Evolutionary conservation across 2,888 invertebrate species (phyloP).

Genomic region (Lepidocyrtinus sp.): DNA sequence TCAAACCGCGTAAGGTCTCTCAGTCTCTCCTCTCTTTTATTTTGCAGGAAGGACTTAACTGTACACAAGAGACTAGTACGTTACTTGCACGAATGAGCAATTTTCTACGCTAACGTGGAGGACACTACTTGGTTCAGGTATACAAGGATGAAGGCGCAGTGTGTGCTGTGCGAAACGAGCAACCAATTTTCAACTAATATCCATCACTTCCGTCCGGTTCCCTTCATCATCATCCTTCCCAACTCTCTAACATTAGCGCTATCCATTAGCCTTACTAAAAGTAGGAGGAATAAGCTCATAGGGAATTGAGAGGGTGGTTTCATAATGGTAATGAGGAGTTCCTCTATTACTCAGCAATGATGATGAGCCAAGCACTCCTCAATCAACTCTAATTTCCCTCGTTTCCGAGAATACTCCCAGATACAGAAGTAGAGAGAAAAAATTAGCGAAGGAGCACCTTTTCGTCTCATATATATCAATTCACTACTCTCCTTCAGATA

Average conservation of each 20-base stretch:
- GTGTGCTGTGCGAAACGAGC: not conserved
- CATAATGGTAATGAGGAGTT: not conserved
- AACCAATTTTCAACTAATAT: slow-evolving; percentile 10
- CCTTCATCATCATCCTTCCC: not conserved
- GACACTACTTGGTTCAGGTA: not conserved
- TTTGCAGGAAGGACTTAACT: not conserved
- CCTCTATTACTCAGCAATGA: not conserved
- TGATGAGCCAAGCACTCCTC: slow-evolving; percentile 13
- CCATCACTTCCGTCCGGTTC: slow-evolving; percentile 39
- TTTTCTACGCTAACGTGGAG: not conserved
- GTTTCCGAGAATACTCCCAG: slow-evolving; percentile 11
- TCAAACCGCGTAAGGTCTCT: slow-evolving; percentile 25
- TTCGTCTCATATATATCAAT: too few relatives aligned
- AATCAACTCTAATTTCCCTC: slow-evolving; percentile 13
- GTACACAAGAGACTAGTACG: not conserved
- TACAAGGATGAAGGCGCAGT: not conserved
- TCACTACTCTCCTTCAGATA: too few relatives aligned
- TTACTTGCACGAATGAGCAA: slow-evolving; percentile 6
- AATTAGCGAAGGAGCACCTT: too few relatives aligned
- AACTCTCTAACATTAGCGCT: not conserved
- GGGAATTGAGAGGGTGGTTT: not conserved
- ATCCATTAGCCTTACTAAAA: not conserved
- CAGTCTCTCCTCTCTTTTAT: not conserved
- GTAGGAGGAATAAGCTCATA: not conserved
- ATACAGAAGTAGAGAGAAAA: not conserved